Evolutionary conservation across 1,140 invertebrate species (phyloP), one percentile per base, ranked within the genome.

Genomic region (Whitmania pigra): DNA sequence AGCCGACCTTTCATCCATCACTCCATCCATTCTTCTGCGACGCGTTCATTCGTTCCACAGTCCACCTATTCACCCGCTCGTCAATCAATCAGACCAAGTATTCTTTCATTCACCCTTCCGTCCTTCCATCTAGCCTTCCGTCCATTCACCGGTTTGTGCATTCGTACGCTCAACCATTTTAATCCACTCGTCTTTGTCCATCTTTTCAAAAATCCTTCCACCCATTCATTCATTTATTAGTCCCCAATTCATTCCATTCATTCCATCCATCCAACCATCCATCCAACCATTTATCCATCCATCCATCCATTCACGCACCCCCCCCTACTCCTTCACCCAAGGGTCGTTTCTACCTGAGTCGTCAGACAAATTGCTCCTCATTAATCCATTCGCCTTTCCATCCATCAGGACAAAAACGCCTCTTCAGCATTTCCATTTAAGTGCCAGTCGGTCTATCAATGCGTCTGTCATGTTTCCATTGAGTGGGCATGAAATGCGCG

Each of bases 21-120:
- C 29, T 63, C 29, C 57, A 63, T 63, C 22, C 29, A 31, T 63
- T 63, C 22, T 25, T 31, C 29, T 15, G 57, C 22, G 22, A 49
- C 29, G 29, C 57, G 29, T 25, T 31, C 22, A 31, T 31, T 63
- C 29, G 57, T 63, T 31, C 57, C 22, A 25, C 57, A 63, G 29
- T 63, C 57, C 29, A 63, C 57, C 29, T 63, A 63, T 63, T 25
- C 57, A 63, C 57, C 22, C 57, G 29, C 11, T 63, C 57, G 29
- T 63, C 57, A 22, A 63, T 63, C 57, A 25, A 63, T 63, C 57
- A 25, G 11, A 25, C 57, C 29, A 22, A 11, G 11, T 63, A 63
- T n/a, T 31, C 57, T 2, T 31, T 63, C 57, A 9, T 57, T 57
- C 54, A 57, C 9, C 9, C 54, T 4, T 57, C 25, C 54, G 2